A percentile compares a stretch with the other conserved stretches of the same genome.
phyloP scores from a whole-genome alignment of 2,888 invertebrate species.

The Trichogramma dendrolimi region DNA sequence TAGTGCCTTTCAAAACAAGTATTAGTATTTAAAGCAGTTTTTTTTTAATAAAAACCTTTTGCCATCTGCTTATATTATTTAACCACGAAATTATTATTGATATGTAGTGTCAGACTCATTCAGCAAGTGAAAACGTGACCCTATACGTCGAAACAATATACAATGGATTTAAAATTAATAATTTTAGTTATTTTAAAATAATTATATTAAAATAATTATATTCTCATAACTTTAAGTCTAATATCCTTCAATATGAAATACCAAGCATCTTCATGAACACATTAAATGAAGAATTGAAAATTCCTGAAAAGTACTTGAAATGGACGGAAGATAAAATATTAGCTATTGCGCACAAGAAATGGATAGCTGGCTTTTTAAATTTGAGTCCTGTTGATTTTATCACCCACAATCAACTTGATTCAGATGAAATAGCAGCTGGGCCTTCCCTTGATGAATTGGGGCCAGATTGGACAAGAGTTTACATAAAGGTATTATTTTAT shows the following conservation, averaged over 20 bases:
- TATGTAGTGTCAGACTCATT: too few relatives aligned
- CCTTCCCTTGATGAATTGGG: constrained; percentile 53
- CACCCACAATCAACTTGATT: constrained; percentile 51
- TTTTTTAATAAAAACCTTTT: too few relatives aligned
- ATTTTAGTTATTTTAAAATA: too few relatives aligned
- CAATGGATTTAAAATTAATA: too few relatives aligned
- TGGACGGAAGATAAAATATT: constrained; percentile 42
- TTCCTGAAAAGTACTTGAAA: constrained; percentile 59
- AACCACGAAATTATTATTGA: too few relatives aligned
- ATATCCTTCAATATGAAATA: constrained; percentile 11
- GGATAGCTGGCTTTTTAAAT: constrained; percentile 51
- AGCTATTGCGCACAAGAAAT: constrained; percentile 52
- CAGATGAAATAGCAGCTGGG: constrained; percentile 56
- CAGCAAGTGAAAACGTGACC: too few relatives aligned
- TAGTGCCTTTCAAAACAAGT: too few relatives aligned
- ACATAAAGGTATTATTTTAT: constrained; percentile 46
- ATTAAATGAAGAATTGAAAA: constrained; percentile 67
- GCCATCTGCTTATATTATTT: too few relatives aligned
- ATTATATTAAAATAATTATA: too few relatives aligned
- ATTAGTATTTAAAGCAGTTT: too few relatives aligned
- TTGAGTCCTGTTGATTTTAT: constrained; percentile 46
- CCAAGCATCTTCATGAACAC: constrained; percentile 58
- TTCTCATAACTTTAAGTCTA: too few relatives aligned
- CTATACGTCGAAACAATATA: too few relatives aligned
- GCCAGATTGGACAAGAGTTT: constrained; percentile 51